Percentiles rank a stretch among this genome's conserved stretches.
These are phyloP conservation scores for Etheostoma perlongum DNA, from an alignment of 2,797 vertebrate species.

Conservation along the genomic window DNA sequence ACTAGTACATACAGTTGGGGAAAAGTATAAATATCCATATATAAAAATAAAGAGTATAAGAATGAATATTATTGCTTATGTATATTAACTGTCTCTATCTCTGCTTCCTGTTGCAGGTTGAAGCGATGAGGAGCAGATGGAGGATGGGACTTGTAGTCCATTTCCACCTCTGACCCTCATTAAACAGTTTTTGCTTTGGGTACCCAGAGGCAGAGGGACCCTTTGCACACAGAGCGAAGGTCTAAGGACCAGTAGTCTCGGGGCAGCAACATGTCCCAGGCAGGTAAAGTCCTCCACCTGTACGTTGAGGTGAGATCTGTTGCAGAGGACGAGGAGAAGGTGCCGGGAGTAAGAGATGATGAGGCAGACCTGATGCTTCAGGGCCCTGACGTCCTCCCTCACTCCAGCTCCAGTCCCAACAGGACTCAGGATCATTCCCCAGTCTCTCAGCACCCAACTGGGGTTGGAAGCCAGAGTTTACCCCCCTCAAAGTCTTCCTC, in stretches of 20 bases:
- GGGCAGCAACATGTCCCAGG: slow-evolving; percentile 87
- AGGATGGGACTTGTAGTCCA: slow-evolving; percentile 14
- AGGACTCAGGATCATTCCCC: slow-evolving; percentile 63
- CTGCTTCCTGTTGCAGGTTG: slow-evolving; percentile 55
- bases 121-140: slow-evolving; percentile 35
- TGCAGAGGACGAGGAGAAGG: slow-evolving; percentile 77
- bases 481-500: slow-evolving; percentile 68
- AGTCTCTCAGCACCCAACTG: slow-evolving; percentile 46
- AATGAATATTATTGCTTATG: too few relatives aligned
- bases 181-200: slow-evolving; percentile 1
- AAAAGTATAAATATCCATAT: too few relatives aligned
- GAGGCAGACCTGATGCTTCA: slow-evolving; percentile 71
- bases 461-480: slow-evolving; percentile 49
- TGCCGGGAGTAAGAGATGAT: slow-evolving; percentile 70
- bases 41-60: too few relatives aligned
- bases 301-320: slow-evolving; percentile 87
- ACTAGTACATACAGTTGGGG: too few relatives aligned
- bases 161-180: slow-evolving; percentile 22
- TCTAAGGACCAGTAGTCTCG: slow-evolving; percentile 4
- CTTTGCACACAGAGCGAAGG: slow-evolving; percentile 3
- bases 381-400: slow-evolving; percentile 72
- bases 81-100: slow-evolving; percentile 18
- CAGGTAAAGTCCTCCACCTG: slow-evolving; percentile 89
- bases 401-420: slow-evolving; percentile 62
- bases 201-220: not conserved